Evolutionary conservation across 2,797 vertebrate species (phyloP).

Genomic region (Galago senegalensis): DNA sequence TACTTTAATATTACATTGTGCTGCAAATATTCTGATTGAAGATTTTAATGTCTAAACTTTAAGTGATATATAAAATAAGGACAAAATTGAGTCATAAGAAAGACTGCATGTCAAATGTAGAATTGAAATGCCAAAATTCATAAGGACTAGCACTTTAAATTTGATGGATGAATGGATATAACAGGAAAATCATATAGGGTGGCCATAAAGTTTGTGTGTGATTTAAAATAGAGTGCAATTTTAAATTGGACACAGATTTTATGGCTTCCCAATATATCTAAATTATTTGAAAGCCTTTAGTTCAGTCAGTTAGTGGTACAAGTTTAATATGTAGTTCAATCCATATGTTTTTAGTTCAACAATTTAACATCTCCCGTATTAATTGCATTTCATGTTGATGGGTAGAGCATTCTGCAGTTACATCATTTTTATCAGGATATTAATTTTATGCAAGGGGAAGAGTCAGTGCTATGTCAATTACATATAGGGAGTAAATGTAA

Average conservation of each 20-base stretch:
- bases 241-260: too few species aligned
- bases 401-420: background rate
- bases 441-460: background rate
- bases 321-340: conserved; percentile 17
- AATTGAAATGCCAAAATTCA: background rate
- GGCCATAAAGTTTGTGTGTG: too few species aligned
- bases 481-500: background rate
- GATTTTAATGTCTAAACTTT: conserved; percentile 31
- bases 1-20: conserved; percentile 5
- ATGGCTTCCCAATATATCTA: background rate
- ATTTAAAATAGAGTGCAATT: too few species aligned
- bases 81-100: background rate
- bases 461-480: background rate
- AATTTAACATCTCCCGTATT: background rate
- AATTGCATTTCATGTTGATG: conserved; percentile 3
- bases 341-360: conserved; percentile 49
- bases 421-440: background rate
- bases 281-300: background rate
- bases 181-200: background rate
- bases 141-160: background rate
- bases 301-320: background rate
- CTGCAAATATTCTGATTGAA: conserved; percentile 26
- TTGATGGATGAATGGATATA: background rate
- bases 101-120: background rate
- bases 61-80: background rate